These are phyloP conservation scores for Synergus umbraculus DNA, from an alignment of 2,888 invertebrate species.

Conservation along the genomic window DNA sequence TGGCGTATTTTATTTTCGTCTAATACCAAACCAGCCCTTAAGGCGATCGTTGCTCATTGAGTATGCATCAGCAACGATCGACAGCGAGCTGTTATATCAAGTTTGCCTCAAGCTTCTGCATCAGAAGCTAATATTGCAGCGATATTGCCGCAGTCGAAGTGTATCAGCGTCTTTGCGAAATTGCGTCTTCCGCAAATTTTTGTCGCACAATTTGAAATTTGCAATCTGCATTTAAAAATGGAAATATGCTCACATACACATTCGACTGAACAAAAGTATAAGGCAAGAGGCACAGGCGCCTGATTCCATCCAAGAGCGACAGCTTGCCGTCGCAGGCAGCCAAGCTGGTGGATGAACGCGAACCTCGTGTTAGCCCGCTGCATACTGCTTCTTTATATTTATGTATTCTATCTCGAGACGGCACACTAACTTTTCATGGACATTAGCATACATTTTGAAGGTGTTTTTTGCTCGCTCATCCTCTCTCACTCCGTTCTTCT, in stretches of 20 bases:
- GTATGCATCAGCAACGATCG: conserved; percentile 71
- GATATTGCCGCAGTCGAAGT: neutral
- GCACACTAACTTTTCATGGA: conserved; percentile 65
- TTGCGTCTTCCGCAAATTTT: neutral
- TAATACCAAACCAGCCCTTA: conserved; percentile 54
- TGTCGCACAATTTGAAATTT: neutral
- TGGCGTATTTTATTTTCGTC: conserved; percentile 59
- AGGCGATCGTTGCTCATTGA: conserved; percentile 67
- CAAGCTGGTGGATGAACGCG: neutral
- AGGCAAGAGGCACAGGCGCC: neutral
- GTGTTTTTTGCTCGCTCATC: conserved; percentile 46
- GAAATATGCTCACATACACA: neutral
- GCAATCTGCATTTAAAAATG: neutral
- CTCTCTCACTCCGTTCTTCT: conserved; percentile 8
- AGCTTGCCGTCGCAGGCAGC: conserved; percentile 56
- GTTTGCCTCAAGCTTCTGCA: conserved; percentile 49
- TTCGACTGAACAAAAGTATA: neutral
- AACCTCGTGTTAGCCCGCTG: neutral
- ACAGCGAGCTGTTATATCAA: conserved; percentile 54
- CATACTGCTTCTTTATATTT: conserved; percentile 56
- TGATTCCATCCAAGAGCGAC: conserved; percentile 49
- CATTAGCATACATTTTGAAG: conserved; percentile 67
- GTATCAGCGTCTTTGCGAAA: neutral
- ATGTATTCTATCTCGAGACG: conserved; percentile 64
- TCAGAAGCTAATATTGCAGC: conserved; percentile 33